Base-by-base conservation (phyloP, 2,113 vertebrate species). In the Neomonachus schauinslandi region DNA sequence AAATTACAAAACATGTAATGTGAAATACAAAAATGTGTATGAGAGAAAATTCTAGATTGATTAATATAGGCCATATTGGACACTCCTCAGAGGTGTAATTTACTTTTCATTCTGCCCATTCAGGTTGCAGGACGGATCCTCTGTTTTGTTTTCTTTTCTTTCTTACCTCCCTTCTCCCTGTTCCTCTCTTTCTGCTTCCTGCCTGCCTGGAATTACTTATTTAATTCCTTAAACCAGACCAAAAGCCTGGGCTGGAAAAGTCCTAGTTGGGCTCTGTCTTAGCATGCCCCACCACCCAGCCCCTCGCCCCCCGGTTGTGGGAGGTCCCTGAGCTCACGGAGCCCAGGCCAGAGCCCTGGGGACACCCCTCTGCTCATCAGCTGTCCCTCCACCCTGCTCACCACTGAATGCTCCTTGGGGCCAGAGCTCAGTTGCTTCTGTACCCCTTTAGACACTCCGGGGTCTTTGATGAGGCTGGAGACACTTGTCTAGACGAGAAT, bases 211-310 rank as follows among this genome's bases (percentile, higher is more conserved):
- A 81, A 53, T 46, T 31, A 4, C 22, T 33, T 33, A 15, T 49
- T 91, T 96, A 33, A 87, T 85, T 98, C 82, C 65, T 91, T 74
- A 86, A 71, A 76, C 39, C 49, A 53, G 15, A 81, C 36, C 61
- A 53, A 89, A 81, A 81, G 42, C 67, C 24, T 39, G 61, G 88
- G 7, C 79, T 53, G 7, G 36, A 65, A 67, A 72, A 88, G 51
- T 55, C 83, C 10, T n/a, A 10, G 14, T 53, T 33, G 57, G 26
- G 94, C 55, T 72, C 33, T 10, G 53, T 79, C 33, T 76, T 26
- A 21, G 14, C 22, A 6, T 4, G 11, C 19, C 51, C n/a, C 33
- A 19, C 14, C 5, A 13, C 28, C 21, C 5, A 18, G 24, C 21
- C 51, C 81, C 31, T 91, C 19, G 21, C 26, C 15, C 55, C 6